phyloP scores from a whole-genome alignment of 2,113 vertebrate species.

The Oreochromis aureus region DNA sequence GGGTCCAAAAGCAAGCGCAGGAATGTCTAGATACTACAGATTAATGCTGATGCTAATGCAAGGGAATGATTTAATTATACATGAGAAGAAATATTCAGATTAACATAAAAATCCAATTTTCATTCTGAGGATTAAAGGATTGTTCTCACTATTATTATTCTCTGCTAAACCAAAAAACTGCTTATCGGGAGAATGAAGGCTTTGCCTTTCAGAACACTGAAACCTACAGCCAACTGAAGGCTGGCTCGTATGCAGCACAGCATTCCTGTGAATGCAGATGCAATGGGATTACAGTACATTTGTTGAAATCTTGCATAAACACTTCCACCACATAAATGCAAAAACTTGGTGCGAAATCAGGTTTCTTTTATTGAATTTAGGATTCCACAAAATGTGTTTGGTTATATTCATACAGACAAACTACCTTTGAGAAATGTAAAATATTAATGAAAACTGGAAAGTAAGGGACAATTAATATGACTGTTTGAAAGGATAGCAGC shows the following conservation, averaged over 20 bases:
- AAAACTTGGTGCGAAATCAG: not conserved
- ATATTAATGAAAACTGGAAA: not conserved
- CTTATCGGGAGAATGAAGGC: not conserved
- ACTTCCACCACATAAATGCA: not conserved
- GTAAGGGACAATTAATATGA: not conserved
- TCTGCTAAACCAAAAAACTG: not conserved
- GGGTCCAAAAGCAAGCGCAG: not conserved
- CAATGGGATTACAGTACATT: conserved; percentile 5
- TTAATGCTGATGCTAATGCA: not conserved
- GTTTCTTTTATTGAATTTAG: not conserved
- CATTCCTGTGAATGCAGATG: conserved; percentile 14
- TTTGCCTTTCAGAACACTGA: not conserved
- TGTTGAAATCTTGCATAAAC: conserved; percentile 8
- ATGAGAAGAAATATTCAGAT: not conserved
- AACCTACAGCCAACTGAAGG: not conserved
- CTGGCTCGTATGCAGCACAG: not conserved
- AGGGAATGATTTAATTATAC: not conserved
- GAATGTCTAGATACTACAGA: not conserved
- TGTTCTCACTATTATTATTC: not conserved
- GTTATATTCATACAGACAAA: not conserved
- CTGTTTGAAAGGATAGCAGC: not conserved
- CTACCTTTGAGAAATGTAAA: not conserved
- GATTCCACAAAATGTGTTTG: not conserved
- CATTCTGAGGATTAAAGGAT: not conserved
- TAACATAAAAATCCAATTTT: not conserved